Percentiles rank a stretch among this genome's conserved stretches.
These are phyloP conservation scores for Cyphomyrus discorhynchus DNA, from an alignment of 2,113 vertebrate genomes.

Conservation along the genomic window DNA sequence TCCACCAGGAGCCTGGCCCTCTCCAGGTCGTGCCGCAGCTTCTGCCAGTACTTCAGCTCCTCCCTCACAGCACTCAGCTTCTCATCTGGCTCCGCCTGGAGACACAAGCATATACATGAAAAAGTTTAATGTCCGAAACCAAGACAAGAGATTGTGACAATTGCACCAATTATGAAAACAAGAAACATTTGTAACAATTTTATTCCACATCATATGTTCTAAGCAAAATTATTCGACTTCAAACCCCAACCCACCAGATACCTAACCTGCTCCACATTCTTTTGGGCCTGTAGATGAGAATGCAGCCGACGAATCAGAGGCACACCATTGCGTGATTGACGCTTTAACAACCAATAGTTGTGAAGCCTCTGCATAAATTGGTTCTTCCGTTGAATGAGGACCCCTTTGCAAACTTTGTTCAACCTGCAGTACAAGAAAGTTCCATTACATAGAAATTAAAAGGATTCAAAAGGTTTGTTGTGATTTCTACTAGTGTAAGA, in stretches of 20 bases:
- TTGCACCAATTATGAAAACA: neutral
- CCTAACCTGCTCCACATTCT: conserved; percentile 76
- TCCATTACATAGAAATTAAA: neutral
- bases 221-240: neutral
- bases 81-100: conserved; percentile 84
- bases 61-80: conserved; percentile 86
- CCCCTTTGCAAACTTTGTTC: conserved; percentile 86
- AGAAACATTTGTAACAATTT: neutral
- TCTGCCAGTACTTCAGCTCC: conserved; percentile 95
- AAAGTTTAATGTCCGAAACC: neutral
- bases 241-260: neutral
- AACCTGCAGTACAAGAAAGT: conserved; percentile 61
- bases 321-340: conserved; percentile 87
- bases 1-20: conserved; percentile 86
- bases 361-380: conserved; percentile 95
- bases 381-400: conserved; percentile 85
- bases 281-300: conserved; percentile 79
- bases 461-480: neutral
- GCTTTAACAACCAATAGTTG: conserved; percentile 92
- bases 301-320: conserved; percentile 86
- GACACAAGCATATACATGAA: conserved; percentile 1
- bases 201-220: neutral
- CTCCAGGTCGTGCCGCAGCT: conserved; percentile 91
- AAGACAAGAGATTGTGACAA: neutral
- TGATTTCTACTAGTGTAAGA: neutral